A percentile compares a stretch with the other conserved stretches of the same genome.
Conservation (phyloP, 2,113 vertebrate species). For the Thamnophis sirtalis region DNA sequence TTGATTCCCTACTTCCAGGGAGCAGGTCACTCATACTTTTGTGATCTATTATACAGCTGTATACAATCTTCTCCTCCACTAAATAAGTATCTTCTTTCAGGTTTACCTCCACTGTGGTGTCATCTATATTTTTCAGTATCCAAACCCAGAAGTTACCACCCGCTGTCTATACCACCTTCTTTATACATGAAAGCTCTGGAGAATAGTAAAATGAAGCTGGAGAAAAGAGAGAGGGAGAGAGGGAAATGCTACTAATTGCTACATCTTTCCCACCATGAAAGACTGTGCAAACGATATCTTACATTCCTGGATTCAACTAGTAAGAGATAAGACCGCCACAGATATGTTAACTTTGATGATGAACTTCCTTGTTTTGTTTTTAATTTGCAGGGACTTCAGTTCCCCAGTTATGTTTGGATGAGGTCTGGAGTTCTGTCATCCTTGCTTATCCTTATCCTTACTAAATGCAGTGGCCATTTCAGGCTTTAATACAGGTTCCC, state of each 20-base stretch:
- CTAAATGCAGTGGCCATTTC: background rate
- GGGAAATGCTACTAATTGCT: no score
- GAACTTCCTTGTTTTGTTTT: background rate
- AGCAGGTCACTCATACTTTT: background rate
- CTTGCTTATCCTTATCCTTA: background rate
- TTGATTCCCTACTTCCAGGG: background rate
- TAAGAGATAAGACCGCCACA: background rate
- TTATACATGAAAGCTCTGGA: no score
- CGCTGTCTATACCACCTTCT: background rate
- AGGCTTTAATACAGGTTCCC: background rate
- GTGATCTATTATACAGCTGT: background rate
- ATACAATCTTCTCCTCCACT: background rate
- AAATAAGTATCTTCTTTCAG: background rate
- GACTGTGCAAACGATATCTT: background rate
- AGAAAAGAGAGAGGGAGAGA: background rate
- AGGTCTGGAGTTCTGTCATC: background rate
- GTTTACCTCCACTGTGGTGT: background rate
- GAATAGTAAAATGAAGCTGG: background rate
- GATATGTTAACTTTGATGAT: background rate
- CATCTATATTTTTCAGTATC: background rate
- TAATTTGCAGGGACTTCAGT: background rate
- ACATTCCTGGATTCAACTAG: background rate
- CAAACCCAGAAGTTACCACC: background rate
- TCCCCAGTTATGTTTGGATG: background rate
- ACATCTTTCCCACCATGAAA: background rate